Conservation (phyloP, 2,797 vertebrate species). For the Falco rusticolus region DNA sequence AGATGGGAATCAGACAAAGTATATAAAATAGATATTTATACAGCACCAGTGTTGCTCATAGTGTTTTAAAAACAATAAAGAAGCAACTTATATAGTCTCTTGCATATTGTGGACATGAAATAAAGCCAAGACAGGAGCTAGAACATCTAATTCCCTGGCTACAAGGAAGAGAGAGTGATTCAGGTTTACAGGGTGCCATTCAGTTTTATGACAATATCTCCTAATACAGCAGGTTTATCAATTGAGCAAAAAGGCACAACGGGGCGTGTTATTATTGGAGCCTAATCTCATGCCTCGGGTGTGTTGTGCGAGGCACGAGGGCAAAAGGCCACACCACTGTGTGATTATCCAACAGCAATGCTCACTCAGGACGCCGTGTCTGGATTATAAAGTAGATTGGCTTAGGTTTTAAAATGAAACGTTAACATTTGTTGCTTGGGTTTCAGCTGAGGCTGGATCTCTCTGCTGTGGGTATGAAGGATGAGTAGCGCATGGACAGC, state of each 20-base stretch:
- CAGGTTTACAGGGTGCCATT: slow-evolving; percentile 72
- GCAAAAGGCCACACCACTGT: slow-evolving; percentile 57
- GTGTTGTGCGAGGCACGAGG: slow-evolving; percentile 55
- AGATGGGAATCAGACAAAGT: slow-evolving; percentile 32
- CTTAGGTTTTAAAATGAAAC: slow-evolving; percentile 45
- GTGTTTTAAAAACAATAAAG: slow-evolving; percentile 69
- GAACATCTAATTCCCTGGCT: slow-evolving; percentile 60
- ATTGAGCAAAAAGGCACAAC: slow-evolving; percentile 68
- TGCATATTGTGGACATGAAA: slow-evolving; percentile 63
- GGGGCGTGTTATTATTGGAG: slow-evolving; percentile 65
- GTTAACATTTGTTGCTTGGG: slow-evolving; percentile 28
- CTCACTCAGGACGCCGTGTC: slow-evolving; percentile 41
- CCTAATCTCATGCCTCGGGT: slow-evolving; percentile 67
- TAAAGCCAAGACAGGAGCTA: slow-evolving; percentile 51
- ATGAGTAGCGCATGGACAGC: rapidly evolving
- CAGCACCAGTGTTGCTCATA: background rate
- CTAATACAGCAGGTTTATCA: slow-evolving; percentile 69
- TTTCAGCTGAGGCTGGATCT: slow-evolving; percentile 1
- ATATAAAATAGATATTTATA: slow-evolving; percentile 61
- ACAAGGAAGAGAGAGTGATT: slow-evolving; percentile 52
- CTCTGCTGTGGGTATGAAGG: background rate
- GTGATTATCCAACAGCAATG: slow-evolving; percentile 66
- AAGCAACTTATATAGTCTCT: slow-evolving; percentile 46
- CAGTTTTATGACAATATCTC: slow-evolving; percentile 71
- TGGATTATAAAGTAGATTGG: slow-evolving; percentile 65